Conservation (phyloP, 2,113 vertebrate species). For the Mungos mungo region DNA sequence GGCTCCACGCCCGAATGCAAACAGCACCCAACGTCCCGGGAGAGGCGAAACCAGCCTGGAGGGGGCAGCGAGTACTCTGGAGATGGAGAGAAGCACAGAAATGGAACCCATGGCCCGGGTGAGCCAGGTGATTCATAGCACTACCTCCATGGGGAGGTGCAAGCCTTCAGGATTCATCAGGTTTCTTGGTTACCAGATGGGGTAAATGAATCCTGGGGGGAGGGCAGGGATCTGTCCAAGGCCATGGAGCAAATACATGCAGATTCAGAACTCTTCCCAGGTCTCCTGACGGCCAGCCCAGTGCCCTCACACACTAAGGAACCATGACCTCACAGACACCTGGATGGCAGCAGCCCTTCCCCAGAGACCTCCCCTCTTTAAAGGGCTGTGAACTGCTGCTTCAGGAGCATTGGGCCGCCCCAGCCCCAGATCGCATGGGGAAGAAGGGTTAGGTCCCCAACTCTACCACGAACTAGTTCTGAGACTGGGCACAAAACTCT, state of each 20-base stretch:
- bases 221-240: neutral
- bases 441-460: neutral
- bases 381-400: neutral
- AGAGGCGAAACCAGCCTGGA: neutral
- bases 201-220: neutral
- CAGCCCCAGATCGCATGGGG: neutral
- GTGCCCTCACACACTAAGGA: neutral
- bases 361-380: no score
- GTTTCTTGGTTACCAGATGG: neutral
- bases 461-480: fast-evolving
- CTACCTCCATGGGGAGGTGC: fast-evolving
- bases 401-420: neutral
- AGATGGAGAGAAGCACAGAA: neutral
- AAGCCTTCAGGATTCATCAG: neutral
- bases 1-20: neutral
- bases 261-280: neutral
- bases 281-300: neutral
- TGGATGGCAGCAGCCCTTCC: neutral
- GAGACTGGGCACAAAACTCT: neutral
- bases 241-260: neutral
- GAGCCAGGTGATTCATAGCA: neutral
- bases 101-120: neutral
- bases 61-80: neutral
- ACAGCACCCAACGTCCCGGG: neutral
- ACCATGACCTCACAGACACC: neutral